Percentiles rank a stretch among this genome's conserved stretches.
Conservation (phyloP, 2,888 invertebrate species). For the Hyppa rectilinea region DNA sequence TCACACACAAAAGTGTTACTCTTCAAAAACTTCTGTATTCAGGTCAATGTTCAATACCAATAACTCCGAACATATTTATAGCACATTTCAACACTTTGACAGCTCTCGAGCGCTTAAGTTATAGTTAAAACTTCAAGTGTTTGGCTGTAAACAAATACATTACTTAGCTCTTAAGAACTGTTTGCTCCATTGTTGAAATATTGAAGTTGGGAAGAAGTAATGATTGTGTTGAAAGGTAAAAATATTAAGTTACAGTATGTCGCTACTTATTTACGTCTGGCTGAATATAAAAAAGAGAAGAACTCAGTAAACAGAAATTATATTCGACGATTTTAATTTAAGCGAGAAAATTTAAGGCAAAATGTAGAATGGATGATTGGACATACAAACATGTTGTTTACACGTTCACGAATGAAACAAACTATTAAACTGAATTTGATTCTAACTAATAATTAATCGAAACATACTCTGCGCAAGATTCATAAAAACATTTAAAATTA, state of each 20-base stretch:
- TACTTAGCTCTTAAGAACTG: conserved; percentile 37
- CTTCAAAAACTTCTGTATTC: conserved; percentile 13
- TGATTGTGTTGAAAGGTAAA: conserved; percentile 15
- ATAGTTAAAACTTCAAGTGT: conserved; percentile 50
- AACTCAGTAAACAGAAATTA: background rate
- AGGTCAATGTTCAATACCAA: conserved; percentile 42
- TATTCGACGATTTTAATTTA: background rate
- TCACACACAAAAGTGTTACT: conserved; percentile 20
- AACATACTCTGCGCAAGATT: background rate
- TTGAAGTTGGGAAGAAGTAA: background rate
- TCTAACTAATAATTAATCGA: background rate
- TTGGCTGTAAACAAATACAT: conserved; percentile 58
- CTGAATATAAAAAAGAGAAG: background rate
- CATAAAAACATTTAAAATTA: background rate
- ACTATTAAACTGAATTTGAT: background rate
- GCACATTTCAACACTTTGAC: conserved; percentile 59
- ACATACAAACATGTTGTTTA: background rate
- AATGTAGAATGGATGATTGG: background rate
- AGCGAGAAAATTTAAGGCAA: background rate
- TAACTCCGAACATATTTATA: conserved; percentile 43
- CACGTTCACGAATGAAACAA: background rate
- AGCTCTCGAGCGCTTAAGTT: conserved; percentile 45
- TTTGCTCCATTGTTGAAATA: conserved; percentile 29
- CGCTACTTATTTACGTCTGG: conserved; percentile 2
- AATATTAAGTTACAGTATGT: conserved; percentile 11